These are phyloP conservation scores for Drosophila mettleri DNA, from an alignment of 2,888 invertebrate species.

Conservation along the genomic window DNA sequence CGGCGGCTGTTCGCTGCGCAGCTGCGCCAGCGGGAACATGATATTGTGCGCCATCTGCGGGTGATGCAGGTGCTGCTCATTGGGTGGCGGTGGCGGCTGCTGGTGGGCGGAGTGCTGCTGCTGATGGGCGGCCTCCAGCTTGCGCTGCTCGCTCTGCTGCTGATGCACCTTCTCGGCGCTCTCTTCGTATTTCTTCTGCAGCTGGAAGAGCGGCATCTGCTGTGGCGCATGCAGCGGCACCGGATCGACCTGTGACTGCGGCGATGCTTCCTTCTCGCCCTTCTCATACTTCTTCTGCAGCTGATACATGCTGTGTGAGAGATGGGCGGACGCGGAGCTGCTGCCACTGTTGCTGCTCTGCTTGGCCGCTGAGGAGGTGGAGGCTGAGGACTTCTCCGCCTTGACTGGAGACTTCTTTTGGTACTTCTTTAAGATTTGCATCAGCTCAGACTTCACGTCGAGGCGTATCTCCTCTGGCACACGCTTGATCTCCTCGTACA, in stretches of 20 bases:
- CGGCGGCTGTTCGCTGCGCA: constrained; percentile 82
- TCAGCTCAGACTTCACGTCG: constrained; percentile 83
- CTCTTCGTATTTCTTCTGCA: constrained; percentile 84
- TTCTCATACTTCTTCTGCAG: constrained; percentile 83
- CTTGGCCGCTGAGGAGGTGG: constrained; percentile 65
- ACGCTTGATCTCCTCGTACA: constrained; percentile 83
- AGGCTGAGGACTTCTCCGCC: constrained; percentile 74
- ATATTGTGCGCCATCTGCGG: constrained; percentile 84
- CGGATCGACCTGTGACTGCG: constrained; percentile 81
- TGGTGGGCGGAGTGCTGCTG: constrained; percentile 79
- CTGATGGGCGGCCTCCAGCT: constrained; percentile 80
- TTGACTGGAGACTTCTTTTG: constrained; percentile 82
- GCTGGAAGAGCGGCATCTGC: constrained; percentile 82
- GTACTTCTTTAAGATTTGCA: constrained; percentile 83
- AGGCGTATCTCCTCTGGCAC: constrained; percentile 83
- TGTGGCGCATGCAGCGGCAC: constrained; percentile 78
- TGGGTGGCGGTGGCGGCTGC: constrained; percentile 83
- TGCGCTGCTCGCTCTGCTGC: constrained; percentile 82
- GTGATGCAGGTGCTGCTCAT: constrained; percentile 83
- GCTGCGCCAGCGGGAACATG: constrained; percentile 83
- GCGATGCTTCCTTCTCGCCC: constrained; percentile 81
- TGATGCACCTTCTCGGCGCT: constrained; percentile 82
- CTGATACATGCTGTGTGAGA: constrained; percentile 84
- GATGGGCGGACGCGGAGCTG: constrained; percentile 64
- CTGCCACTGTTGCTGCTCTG: constrained; percentile 69